These are phyloP conservation scores for Betta splendens DNA, from an alignment of 2,797 vertebrate species.

Conservation along the genomic window DNA sequence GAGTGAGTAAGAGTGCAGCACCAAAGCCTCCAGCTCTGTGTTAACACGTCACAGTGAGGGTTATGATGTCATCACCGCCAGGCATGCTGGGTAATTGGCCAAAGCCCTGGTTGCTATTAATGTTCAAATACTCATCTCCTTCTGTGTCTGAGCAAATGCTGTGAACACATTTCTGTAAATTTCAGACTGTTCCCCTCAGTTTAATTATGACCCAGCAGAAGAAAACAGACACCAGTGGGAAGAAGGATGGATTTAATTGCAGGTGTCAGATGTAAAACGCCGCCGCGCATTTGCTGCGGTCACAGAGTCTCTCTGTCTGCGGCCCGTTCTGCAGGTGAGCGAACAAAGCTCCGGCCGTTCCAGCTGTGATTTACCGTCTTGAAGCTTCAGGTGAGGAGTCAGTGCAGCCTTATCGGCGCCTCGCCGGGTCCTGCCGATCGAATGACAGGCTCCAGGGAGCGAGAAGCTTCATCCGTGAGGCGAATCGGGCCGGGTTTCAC, in stretches of 20 bases:
- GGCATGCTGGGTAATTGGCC: too few relatives aligned
- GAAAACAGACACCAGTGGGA: background rate
- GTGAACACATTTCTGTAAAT: background rate
- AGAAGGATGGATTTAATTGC: constrained; percentile 17
- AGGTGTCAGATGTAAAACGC: constrained; percentile 27
- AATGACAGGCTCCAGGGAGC: constrained; percentile 61
- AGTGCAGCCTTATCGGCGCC: constrained; percentile 56
- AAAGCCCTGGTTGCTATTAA: background rate
- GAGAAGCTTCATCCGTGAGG: constrained; percentile 43
- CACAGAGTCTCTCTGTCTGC: constrained; percentile 1
- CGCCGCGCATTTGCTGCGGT: constrained; percentile 27
- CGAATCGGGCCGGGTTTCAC: constrained; percentile 68
- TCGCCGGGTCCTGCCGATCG: constrained; percentile 52
- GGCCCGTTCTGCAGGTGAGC: constrained; percentile 20
- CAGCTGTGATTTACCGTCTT: constrained; percentile 58
- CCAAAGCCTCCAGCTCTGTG: too few relatives aligned
- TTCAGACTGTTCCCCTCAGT: background rate
- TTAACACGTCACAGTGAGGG: too few relatives aligned
- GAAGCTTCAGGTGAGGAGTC: constrained; percentile 69
- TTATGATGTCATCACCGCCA: too few relatives aligned
- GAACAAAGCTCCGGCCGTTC: constrained; percentile 49
- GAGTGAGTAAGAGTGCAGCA: background rate
- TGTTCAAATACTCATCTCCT: background rate
- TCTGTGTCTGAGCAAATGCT: background rate
- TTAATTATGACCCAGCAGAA: background rate